phyloP scores from a whole-genome alignment of 2,888 invertebrate genomes.

The Phalera bucephala region DNA sequence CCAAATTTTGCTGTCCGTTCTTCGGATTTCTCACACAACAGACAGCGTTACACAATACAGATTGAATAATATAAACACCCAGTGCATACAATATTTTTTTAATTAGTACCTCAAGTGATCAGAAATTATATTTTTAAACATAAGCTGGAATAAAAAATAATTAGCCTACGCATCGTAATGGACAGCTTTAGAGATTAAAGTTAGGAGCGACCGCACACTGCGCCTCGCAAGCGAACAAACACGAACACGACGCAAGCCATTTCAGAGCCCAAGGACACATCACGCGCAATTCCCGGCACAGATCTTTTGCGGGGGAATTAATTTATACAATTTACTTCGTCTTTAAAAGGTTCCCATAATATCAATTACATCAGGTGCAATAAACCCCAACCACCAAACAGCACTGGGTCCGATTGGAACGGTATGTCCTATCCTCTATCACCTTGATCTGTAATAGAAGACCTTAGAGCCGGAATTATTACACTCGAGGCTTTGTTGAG shows the following conservation, averaged over 20 bases:
- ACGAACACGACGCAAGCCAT: constrained; percentile 17
- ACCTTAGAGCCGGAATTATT: too few relatives aligned
- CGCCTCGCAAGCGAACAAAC: constrained; percentile 26
- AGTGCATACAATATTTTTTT: constrained; percentile 66
- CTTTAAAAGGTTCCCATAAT: too few relatives aligned
- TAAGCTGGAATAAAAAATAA: constrained; percentile 62
- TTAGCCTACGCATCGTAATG: constrained; percentile 61
- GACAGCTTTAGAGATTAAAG: constrained; percentile 45
- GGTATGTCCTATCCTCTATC: too few relatives aligned
- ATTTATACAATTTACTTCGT: too few relatives aligned
- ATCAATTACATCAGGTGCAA: too few relatives aligned
- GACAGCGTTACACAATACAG: constrained; percentile 23
- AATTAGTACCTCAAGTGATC: constrained; percentile 69
- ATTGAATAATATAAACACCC: constrained; percentile 67
- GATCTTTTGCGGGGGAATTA: too few relatives aligned
- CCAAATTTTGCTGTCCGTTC: neutral
- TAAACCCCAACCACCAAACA: too few relatives aligned
- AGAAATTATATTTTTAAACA: constrained; percentile 46
- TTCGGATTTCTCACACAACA: constrained; percentile 14
- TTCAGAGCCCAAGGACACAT: too few relatives aligned
- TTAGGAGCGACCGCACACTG: constrained; percentile 20
- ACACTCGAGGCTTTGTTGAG: too few relatives aligned
- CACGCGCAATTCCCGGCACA: too few relatives aligned
- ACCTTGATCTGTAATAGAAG: too few relatives aligned
- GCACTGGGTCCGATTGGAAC: too few relatives aligned